Base-by-base conservation (phyloP, 1,140 invertebrate species). In the Phymorhynchus buccinoides region DNA sequence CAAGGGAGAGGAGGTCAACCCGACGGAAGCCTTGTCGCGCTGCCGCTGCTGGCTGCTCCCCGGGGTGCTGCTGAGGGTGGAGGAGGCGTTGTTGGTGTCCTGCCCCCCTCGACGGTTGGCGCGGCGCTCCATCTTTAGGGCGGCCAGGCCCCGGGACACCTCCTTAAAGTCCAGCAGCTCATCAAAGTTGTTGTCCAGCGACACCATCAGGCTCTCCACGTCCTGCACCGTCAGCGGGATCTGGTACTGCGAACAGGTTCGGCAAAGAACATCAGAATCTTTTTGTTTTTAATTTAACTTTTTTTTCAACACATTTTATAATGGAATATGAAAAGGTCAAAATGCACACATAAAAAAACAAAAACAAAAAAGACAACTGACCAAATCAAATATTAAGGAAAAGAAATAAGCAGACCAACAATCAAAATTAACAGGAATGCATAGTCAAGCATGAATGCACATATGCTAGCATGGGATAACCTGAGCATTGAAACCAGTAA, bases 141-240 rank as follows among this genome's bases (percentile, higher is more conserved):
- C 80, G 18, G 88, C 87, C 52, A 93, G 84, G 18, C 92, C 92
- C 79, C 86, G 78, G n/a, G 90, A 87, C 14, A 93, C 86, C 78
- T 93, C 91, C 79, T 88, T 88, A 80, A 92, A 93, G 77, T 90
- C 88, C 39, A 93, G 83, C 73, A 89, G 85, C 66, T 92, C 89
- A 87, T 91, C 90, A 68, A 90, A 87, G 83, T 93, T 87, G 42
- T 85, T 86, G 84, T 93, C 92, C 32, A 93, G 87, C 35, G 90
- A 86, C n/a, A 92, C 73, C 73, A 93, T 90, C 85, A 93, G 83
- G 66, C 91, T 91, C 85, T 93, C 92, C 66, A 93, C 80, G 30
- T 93, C 84, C n/a, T 84, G 85, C 30, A 88, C 86, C 14, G 89
- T 90, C 37, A 93, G 89, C 27, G 90, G 90, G 35, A 93, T 90